Base-by-base conservation (phyloP, 2,888 invertebrate species). In the Odontocolon sp. region DNA sequence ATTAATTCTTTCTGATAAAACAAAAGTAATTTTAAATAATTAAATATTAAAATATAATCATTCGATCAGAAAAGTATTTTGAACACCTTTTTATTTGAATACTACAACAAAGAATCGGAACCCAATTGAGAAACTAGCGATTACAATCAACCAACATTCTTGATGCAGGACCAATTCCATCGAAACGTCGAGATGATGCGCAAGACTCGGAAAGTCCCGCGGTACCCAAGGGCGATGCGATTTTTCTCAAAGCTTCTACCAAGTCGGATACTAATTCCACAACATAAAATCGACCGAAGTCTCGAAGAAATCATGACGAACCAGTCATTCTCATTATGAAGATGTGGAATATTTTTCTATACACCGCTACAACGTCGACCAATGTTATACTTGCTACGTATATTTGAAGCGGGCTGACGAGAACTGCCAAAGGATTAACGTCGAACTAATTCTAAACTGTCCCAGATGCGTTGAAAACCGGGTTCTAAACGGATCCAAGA, bases 381-480 rank as follows among this genome's bases (percentile, higher is more conserved):
- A 8, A 33, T n/a, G 26, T 42, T 1, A 26, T 2, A 2, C 9
- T 9, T 23, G 26, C 59, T 6, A 1, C 38, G 40, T 23, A 21
- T 61, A 45, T 45, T 50, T 31, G 50, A 50, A 42, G 63, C 26
- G 56, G 40, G 38, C 63, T 23, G 59, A 52, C 54, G 26, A 23
- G 16, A 59, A 23, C 54, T 33, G 56, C 50, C 40, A 42, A 72
- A 33, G 72, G 77, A 77, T 77, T 72, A 77, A 6, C 21, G 33
- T 33, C 57, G 68, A 40, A 63, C 68, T 63, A 64, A 28, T 59
- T 66, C 61, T 72, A 70, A 79, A 81, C 80, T 77, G 71, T 70
- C 59, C 73, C 81, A 74, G 42, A 72, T 76, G 81, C 40, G 47
- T 8, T 59, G 36, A 47, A 67, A 63, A 64, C 9, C 50, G 21